Conservation (phyloP, 2,888 invertebrate genomes). For the Hesperia comma region DNA sequence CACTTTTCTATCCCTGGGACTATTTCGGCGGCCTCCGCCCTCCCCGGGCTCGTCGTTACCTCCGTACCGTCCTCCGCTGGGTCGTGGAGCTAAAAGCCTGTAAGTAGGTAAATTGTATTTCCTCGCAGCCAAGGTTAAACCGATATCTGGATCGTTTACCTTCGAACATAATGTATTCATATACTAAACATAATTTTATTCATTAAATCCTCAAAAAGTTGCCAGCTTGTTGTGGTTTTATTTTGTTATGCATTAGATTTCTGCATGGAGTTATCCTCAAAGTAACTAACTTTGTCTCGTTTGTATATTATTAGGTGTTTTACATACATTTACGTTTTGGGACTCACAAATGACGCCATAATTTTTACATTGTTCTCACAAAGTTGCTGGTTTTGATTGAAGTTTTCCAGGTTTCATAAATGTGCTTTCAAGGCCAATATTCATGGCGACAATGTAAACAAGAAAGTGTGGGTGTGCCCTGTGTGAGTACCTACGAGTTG, state of each 20-base stretch:
- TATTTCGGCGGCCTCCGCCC: too few species aligned
- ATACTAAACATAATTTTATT: constrained; percentile 22
- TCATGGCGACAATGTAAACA: too few species aligned
- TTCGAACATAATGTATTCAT: not conserved
- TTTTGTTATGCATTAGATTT: constrained; percentile 21
- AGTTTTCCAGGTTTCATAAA: too few species aligned
- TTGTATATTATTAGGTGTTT: constrained; percentile 4
- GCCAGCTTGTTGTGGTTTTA: constrained; percentile 2
- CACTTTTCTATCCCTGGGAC: too few species aligned
- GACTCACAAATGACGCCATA: not conserved
- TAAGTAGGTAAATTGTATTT: not conserved
- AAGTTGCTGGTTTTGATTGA: too few species aligned
- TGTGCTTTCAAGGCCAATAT: too few species aligned
- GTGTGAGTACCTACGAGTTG: too few species aligned
- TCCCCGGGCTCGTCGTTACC: not conserved
- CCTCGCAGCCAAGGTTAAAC: not conserved
- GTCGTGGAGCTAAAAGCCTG: not conserved
- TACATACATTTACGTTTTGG: not conserved
- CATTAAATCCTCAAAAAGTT: constrained; percentile 14
- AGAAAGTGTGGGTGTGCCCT: too few species aligned
- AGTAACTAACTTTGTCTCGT: not conserved
- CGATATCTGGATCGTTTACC: not conserved
- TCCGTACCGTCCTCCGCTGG: not conserved
- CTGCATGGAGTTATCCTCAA: not conserved
- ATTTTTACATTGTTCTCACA: not conserved